These are phyloP conservation scores for Leucoraja ocellata DNA, from an alignment of 2,797 vertebrate species.

Conservation along the genomic window DNA sequence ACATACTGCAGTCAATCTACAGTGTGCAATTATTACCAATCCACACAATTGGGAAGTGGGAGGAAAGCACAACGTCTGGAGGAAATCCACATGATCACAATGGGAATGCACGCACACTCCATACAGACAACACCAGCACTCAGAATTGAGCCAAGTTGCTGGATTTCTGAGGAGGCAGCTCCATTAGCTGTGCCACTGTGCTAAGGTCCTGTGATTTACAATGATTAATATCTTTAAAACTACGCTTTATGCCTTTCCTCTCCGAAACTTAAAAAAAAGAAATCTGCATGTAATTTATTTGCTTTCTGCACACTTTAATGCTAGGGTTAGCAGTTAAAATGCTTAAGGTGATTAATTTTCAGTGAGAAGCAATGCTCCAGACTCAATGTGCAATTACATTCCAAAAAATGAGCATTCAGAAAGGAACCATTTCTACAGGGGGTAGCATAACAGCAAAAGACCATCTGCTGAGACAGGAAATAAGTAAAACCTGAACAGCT, in stretches of 20 bases:
- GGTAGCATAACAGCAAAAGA: slow-evolving; percentile 25
- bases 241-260: background rate
- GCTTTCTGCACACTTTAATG: background rate
- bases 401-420: background rate
- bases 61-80: no score
- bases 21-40: no score
- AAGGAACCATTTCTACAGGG: slow-evolving; percentile 26
- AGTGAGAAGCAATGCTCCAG: background rate
- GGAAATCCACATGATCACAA: no score
- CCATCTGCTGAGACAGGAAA: slow-evolving; percentile 34
- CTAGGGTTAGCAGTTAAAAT: background rate
- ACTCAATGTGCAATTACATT: background rate
- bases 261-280: background rate
- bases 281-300: background rate
- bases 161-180: no score
- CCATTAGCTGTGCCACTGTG: no score
- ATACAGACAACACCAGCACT: no score
- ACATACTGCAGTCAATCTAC: no score
- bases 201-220: no score
- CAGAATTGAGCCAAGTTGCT: no score
- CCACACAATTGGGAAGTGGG: no score
- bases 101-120: no score
- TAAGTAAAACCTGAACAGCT: slow-evolving; percentile 31
- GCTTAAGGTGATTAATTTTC: background rate
- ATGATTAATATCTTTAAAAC: background rate